A percentile compares a stretch with the other conserved stretches of the same genome.
Conservation (phyloP, 2,113 vertebrate species). For the Gopherus flavomarginatus region DNA sequence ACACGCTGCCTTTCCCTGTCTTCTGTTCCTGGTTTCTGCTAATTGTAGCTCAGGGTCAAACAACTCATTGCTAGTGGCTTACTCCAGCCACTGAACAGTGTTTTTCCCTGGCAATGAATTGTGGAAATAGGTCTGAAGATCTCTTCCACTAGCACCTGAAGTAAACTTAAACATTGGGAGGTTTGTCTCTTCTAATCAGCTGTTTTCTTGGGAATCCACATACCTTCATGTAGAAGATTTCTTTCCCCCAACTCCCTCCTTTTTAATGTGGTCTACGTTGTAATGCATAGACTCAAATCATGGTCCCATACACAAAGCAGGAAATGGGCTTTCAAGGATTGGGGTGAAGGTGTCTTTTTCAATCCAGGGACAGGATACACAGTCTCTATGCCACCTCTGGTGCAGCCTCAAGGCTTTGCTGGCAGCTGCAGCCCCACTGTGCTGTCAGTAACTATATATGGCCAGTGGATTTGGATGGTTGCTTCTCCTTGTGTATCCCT, state of each 20-base stretch:
- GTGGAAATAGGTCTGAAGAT: background rate
- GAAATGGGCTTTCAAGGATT: background rate
- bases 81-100: background rate
- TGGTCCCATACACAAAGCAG: background rate
- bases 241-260: background rate
- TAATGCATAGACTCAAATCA: background rate
- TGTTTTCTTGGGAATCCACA: background rate
- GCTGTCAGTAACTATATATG: background rate
- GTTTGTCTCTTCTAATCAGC: background rate
- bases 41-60: background rate
- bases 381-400: background rate
- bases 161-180: background rate
- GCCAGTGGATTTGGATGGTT: background rate
- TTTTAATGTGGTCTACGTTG: background rate
- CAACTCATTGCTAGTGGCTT: background rate
- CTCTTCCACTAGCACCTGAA: background rate
- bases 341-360: background rate
- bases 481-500: background rate
- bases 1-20: background rate
- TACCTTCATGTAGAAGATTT: background rate
- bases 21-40: background rate
- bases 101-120: background rate
- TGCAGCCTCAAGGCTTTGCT: background rate
- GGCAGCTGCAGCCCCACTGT: background rate
- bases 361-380: background rate